These are phyloP conservation scores for Suillia variegata DNA, from an alignment of 2,888 invertebrate species.

Conservation along the genomic window DNA sequence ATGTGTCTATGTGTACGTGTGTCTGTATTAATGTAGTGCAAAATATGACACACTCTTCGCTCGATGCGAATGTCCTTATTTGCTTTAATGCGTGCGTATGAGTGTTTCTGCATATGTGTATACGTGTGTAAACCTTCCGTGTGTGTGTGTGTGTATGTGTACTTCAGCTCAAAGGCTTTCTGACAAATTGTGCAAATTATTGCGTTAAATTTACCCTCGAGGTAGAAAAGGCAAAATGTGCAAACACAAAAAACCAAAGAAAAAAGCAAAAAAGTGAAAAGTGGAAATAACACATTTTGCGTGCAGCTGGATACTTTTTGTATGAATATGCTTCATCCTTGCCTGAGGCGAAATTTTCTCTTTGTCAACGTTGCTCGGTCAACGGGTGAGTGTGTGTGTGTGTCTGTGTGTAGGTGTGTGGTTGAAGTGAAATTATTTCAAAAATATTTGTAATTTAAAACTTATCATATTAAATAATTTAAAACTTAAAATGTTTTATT, in stretches of 20 bases:
- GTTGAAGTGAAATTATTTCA: too few relatives aligned
- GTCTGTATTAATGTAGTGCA: conserved; percentile 7
- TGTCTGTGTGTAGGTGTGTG: background rate
- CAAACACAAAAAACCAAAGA: too few relatives aligned
- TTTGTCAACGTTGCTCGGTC: background rate
- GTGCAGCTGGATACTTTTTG: too few relatives aligned
- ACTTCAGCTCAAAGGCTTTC: conserved; percentile 47
- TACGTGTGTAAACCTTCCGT: conserved; percentile 12
- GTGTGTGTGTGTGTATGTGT: conserved; percentile 23
- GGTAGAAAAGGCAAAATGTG: conserved; percentile 48
- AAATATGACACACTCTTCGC: conserved; percentile 17
- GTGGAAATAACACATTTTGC: too few relatives aligned
- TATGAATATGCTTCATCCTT: too few relatives aligned
- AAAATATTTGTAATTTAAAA: too few relatives aligned
- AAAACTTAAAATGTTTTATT: too few relatives aligned
- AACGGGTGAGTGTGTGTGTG: background rate
- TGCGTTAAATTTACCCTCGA: conserved; percentile 54
- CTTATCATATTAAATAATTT: too few relatives aligned
- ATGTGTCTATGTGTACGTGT: too few relatives aligned
- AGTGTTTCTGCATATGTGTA: conserved; percentile 7
- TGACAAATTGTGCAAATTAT: conserved; percentile 56
- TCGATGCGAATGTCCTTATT: conserved; percentile 2
- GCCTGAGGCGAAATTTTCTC: too few relatives aligned
- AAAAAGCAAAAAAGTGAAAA: too few relatives aligned
- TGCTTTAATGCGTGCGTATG: conserved; percentile 16